Percentiles rank a stretch among this genome's conserved stretches.
Evolutionary conservation across 2,113 vertebrate genomes (phyloP).

Genomic region (Rhegmatorhina hoffmannsi): DNA sequence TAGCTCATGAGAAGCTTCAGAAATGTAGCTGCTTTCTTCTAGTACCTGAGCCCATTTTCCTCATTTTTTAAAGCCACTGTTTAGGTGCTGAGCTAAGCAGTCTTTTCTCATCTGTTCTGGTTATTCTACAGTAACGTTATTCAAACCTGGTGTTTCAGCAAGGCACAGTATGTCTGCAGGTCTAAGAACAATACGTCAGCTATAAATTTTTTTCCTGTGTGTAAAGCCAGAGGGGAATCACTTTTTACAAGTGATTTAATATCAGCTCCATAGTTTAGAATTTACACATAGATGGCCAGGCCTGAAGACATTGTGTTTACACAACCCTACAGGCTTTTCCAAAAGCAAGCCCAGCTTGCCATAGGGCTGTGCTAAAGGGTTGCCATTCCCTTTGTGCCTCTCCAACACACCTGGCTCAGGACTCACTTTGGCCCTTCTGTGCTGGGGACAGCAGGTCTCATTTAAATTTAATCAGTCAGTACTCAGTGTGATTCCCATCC

Average conservation of each 20-base stretch:
- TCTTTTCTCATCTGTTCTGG: not conserved
- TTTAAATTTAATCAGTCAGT: not conserved
- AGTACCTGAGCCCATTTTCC: not conserved
- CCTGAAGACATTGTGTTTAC: not conserved
- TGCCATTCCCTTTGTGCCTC: rapidly evolving
- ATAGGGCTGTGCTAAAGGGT: not conserved
- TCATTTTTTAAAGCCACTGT: not conserved
- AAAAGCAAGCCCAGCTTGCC: not conserved
- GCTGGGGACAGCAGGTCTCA: not conserved
- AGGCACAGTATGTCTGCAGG: not conserved
- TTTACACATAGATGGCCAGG: not conserved
- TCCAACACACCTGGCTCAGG: not conserved
- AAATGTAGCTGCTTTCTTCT: not conserved
- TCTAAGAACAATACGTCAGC: not conserved
- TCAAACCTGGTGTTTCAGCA: not conserved
- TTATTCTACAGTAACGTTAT: not conserved
- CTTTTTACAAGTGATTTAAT: not conserved
- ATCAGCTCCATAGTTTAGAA: not conserved
- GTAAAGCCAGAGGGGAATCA: not conserved
- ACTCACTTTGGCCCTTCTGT: not conserved
- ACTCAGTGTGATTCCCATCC: rapidly evolving
- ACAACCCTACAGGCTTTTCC: not conserved
- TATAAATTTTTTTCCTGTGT: not conserved
- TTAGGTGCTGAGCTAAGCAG: not conserved
- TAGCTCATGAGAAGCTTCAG: not conserved